phyloP scores from a whole-genome alignment of 2,888 invertebrate genomes.

The Allolobophora icterica region DNA sequence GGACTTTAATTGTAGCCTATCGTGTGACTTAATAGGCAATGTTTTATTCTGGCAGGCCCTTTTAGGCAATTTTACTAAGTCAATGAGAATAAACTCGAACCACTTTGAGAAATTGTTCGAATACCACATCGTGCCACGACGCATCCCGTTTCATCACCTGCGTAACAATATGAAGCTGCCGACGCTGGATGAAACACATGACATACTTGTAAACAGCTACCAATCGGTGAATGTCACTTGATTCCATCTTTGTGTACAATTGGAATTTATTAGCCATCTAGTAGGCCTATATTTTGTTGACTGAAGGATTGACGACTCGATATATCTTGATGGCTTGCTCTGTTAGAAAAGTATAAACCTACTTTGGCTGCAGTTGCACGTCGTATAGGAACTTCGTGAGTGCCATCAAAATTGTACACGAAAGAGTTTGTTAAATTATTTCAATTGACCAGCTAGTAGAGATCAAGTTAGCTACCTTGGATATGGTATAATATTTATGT shows the following conservation, averaged over 20 bases:
- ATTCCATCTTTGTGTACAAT: not conserved
- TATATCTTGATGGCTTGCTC: not conserved
- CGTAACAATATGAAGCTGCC: slow-evolving; percentile 69
- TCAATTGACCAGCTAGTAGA: no score
- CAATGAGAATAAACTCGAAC: slow-evolving; percentile 64
- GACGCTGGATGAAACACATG: slow-evolving; percentile 67
- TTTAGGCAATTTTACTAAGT: slow-evolving; percentile 44
- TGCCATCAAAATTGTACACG: no score
- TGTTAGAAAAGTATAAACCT: not conserved
- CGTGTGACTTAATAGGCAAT: not conserved
- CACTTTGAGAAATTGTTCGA: slow-evolving; percentile 71
- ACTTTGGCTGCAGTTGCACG: not conserved
- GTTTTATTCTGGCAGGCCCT: not conserved
- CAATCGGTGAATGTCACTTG: slow-evolving; percentile 67
- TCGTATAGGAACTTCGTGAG: no score
- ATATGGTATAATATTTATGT: no score
- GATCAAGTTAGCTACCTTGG: no score
- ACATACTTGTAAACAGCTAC: slow-evolving; percentile 72
- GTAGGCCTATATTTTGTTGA: not conserved
- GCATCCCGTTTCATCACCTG: slow-evolving; percentile 68
- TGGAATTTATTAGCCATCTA: not conserved
- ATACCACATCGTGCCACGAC: slow-evolving; percentile 72
- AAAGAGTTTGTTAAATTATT: no score
- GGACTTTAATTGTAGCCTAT: not conserved
- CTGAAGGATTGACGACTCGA: not conserved